Percentiles rank a stretch among this genome's conserved stretches.
Evolutionary conservation across 2,888 invertebrate genomes (phyloP).

Genomic region (Kuschelorhynchus macadamiae): DNA sequence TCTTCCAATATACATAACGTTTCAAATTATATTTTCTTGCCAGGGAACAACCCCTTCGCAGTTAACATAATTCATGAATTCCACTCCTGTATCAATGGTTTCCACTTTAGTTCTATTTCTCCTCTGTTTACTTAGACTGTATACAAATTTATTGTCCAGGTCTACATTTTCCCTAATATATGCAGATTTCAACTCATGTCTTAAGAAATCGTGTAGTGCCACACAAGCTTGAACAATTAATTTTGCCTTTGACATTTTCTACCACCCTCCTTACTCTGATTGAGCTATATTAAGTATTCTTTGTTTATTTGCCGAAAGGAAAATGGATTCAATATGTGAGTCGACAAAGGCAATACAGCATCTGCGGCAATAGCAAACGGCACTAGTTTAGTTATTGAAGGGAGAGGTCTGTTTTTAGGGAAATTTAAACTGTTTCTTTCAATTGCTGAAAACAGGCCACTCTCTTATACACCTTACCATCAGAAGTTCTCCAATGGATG

Average conservation of each 20-base stretch:
- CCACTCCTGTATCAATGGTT: slow-evolving; percentile 21
- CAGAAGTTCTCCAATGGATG: background rate
- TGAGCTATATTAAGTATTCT: background rate
- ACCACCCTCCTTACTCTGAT: background rate
- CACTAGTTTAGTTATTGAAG: background rate
- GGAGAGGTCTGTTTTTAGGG: background rate
- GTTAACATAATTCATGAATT: slow-evolving; percentile 41
- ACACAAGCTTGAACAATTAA: background rate
- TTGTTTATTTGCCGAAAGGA: background rate
- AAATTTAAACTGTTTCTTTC: background rate
- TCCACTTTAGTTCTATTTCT: slow-evolving; percentile 18
- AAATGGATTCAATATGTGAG: slow-evolving; percentile 2
- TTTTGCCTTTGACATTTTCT: background rate
- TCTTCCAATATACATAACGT: no score
- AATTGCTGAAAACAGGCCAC: background rate
- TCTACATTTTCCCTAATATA: slow-evolving; percentile 21
- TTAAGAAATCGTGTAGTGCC: background rate
- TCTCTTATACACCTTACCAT: background rate
- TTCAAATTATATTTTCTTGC: slow-evolving; percentile 23
- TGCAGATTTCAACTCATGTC: background rate
- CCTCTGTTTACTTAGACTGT: slow-evolving; percentile 31
- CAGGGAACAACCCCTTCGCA: slow-evolving; percentile 27
- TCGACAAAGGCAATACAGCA: background rate
- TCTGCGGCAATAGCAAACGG: background rate
- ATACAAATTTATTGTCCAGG: slow-evolving; percentile 22